These are phyloP conservation scores for Caenorhabditis panamensis DNA, from an alignment of 2,888 invertebrate genomes.

Conservation along the genomic window DNA sequence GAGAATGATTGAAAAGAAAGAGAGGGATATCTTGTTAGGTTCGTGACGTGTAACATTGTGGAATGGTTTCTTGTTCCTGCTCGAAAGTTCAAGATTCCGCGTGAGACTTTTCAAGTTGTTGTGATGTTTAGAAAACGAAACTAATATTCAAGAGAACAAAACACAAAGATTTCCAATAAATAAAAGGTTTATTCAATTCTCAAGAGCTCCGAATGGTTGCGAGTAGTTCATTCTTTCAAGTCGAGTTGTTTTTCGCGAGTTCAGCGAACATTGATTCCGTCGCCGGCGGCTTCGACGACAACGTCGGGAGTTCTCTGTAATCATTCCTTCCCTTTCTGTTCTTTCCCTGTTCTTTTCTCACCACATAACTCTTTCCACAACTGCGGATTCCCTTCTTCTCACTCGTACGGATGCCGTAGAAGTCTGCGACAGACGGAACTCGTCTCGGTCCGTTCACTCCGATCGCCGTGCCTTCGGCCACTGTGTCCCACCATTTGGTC, in stretches of 20 bases:
- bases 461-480: slow-evolving; percentile 38
- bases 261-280: slow-evolving; percentile 37
- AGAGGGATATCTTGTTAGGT: too few species aligned
- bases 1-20: too few species aligned
- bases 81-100: too few species aligned
- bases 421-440: slow-evolving; percentile 52
- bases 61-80: too few species aligned
- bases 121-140: too few species aligned
- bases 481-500: slow-evolving; percentile 55
- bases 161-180: background rate
- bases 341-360: background rate
- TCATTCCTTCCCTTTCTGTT: background rate
- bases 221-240: background rate
- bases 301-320: slow-evolving; percentile 22
- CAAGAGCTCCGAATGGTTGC: background rate
- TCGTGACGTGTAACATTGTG: too few species aligned
- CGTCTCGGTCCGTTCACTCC: slow-evolving; percentile 28
- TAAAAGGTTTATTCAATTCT: slow-evolving; percentile 19
- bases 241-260: background rate
- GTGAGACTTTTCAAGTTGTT: too few species aligned
- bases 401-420: slow-evolving; percentile 34
- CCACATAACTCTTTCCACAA: slow-evolving; percentile 13
- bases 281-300: too few species aligned
- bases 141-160: too few species aligned
- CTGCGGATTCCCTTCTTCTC: slow-evolving; percentile 7